Evolutionary conservation across 2,113 vertebrate genomes (phyloP).

Genomic region (Hemicordylus capensis): DNA sequence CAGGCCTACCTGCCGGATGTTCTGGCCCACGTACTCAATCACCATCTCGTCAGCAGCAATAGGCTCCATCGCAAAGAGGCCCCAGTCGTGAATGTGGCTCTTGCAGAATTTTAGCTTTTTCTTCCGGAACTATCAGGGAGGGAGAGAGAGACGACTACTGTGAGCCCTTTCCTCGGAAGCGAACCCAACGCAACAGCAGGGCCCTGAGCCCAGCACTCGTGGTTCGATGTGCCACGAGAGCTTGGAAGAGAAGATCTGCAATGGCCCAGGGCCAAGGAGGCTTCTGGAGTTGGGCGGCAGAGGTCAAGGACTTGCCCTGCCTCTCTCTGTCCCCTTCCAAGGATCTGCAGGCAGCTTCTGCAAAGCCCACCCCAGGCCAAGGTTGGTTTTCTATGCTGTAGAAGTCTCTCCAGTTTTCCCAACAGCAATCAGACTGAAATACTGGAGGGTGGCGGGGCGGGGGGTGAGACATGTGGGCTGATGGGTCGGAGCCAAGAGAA

Average conservation of each 20-base stretch:
- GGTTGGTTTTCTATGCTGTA: too few species aligned
- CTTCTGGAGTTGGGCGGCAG: background rate
- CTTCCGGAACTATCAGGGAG: slow-evolving; percentile 90
- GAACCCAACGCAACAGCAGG: fast-evolving
- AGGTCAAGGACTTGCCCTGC: too few species aligned
- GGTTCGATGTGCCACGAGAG: background rate
- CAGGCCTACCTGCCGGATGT: slow-evolving; percentile 92
- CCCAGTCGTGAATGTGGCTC: slow-evolving; percentile 98
- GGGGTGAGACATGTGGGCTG: too few species aligned
- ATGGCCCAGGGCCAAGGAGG: too few species aligned
- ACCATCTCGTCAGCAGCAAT: slow-evolving; percentile 99
- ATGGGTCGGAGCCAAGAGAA: background rate
- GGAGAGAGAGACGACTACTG: slow-evolving; percentile 29
- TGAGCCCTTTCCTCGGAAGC: slow-evolving; percentile 18
- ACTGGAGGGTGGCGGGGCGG: too few species aligned
- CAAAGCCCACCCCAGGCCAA: too few species aligned
- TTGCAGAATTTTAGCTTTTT: slow-evolving; percentile 97
- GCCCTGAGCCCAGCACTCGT: too few species aligned
- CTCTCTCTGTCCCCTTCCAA: too few species aligned
- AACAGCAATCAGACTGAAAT: too few species aligned
- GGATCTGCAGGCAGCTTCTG: too few species aligned
- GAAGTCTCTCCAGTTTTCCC: too few species aligned
- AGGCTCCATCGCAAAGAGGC: slow-evolving; percentile 96
- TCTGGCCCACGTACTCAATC: slow-evolving; percentile 97
- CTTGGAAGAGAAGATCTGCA: background rate